Conservation (phyloP, 1,140 invertebrate species). For the Saccostrea glomerata region DNA sequence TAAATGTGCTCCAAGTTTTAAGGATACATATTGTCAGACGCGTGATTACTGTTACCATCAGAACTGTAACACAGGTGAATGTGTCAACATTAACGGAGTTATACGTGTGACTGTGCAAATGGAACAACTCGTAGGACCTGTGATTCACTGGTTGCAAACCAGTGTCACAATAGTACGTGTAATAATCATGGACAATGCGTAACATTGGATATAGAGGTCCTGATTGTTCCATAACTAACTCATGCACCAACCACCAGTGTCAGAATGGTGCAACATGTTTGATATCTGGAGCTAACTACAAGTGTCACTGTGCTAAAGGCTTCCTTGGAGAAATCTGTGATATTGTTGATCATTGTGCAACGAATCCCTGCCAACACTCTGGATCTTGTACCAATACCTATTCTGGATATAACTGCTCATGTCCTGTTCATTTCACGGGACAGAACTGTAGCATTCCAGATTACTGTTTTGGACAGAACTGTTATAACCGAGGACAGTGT, state of each 20-base stretch:
- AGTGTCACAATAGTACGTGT: not conserved
- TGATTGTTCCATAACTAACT: not conserved
- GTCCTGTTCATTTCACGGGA: not conserved
- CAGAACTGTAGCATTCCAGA: not conserved
- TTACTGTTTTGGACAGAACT: not conserved
- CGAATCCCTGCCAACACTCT: not conserved
- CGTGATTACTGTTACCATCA: too few species aligned
- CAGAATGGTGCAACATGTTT: conserved; percentile 22
- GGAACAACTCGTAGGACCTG: not conserved
- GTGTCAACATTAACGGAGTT: conserved; percentile 2
- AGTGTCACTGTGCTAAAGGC: not conserved
- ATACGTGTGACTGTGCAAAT: not conserved
- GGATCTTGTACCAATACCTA: not conserved
- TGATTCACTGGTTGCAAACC: not conserved
- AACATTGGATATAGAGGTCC: not conserved
- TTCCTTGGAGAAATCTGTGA: not conserved
- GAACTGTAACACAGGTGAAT: too few species aligned
- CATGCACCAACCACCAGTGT: not conserved
- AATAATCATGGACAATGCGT: conserved; percentile 21
- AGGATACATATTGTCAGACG: too few species aligned
- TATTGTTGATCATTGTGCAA: not conserved
- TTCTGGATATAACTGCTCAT: not conserved
- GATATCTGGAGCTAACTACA: not conserved
- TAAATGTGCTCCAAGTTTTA: too few species aligned
- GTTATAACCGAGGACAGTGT: conserved; percentile 95